phyloP scores from a whole-genome alignment of 2,888 invertebrate genomes.

The Cynaeus angustus region DNA sequence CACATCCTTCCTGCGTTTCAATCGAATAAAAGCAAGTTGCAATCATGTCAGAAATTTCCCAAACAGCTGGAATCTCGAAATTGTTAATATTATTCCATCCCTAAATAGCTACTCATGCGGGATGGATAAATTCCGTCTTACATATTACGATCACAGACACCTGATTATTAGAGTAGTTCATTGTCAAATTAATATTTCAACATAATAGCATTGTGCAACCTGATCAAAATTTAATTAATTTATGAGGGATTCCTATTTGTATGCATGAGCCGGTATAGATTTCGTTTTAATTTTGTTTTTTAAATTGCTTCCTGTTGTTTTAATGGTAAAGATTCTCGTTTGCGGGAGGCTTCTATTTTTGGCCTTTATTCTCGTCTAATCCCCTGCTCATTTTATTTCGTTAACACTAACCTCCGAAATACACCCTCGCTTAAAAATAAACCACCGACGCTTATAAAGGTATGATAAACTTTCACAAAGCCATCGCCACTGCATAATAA shows the following conservation, averaged over 20 bases:
- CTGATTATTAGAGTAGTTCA: conserved; percentile 11
- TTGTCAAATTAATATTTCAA: conserved; percentile 12
- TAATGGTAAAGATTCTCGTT: not conserved
- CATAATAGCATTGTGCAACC: not conserved
- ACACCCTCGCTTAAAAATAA: conserved; percentile 24
- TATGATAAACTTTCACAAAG: conserved; percentile 39
- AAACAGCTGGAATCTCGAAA: conserved; percentile 13
- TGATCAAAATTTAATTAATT: conserved; percentile 9
- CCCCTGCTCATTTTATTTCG: conserved; percentile 26
- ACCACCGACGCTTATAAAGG: conserved; percentile 31
- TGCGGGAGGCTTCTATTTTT: conserved; percentile 3
- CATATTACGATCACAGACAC: not conserved
- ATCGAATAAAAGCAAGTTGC: conserved; percentile 31
- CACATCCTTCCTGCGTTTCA: conserved; percentile 13
- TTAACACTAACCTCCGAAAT: conserved; percentile 22
- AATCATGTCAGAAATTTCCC: conserved; percentile 25
- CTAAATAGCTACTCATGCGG: conserved; percentile 1
- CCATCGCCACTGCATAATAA: conserved; percentile 38
- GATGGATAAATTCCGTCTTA: not conserved
- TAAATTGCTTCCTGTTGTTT: not conserved
- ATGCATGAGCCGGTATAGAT: not conserved
- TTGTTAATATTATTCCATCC: conserved; percentile 21
- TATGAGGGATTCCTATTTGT: not conserved
- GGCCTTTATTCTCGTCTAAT: conserved; percentile 23
- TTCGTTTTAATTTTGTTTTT: not conserved